Evolutionary conservation across 2,888 invertebrate genomes (phyloP).

Genomic region (Mythimna pallens): DNA sequence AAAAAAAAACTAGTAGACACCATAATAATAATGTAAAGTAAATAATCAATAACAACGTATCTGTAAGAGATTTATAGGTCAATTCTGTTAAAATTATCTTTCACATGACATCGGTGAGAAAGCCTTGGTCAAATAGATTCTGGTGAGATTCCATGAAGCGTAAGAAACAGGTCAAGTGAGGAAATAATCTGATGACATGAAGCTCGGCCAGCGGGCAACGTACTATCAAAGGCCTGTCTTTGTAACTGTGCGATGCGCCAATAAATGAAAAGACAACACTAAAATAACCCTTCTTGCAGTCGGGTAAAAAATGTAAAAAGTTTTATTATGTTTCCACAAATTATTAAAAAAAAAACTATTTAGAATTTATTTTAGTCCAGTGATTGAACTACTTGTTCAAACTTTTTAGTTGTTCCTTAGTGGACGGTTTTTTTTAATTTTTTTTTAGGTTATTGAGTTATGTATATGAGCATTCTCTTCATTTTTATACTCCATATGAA

Average conservation of each 20-base stretch:
- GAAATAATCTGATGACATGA: constrained; percentile 52
- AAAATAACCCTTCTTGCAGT: not conserved
- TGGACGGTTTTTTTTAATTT: too few species aligned
- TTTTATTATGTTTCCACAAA: not conserved
- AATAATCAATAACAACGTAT: not conserved
- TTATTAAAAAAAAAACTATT: not conserved
- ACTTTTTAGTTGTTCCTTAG: too few species aligned
- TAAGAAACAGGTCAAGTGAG: constrained; percentile 60
- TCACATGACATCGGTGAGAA: constrained; percentile 3
- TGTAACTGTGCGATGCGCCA: not conserved
- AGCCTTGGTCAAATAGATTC: constrained; percentile 44
- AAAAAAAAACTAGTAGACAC: not conserved
- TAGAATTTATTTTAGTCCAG: too few species aligned
- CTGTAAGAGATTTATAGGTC: not conserved
- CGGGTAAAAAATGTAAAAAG: not conserved
- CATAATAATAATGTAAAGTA: not conserved
- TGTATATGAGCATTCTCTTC: too few species aligned
- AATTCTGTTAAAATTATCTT: constrained; percentile 27
- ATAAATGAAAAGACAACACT: not conserved
- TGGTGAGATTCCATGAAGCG: constrained; percentile 50
- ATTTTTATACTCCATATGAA: too few species aligned
- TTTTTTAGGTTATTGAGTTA: too few species aligned
- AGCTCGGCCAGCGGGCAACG: constrained; percentile 19
- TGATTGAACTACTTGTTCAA: too few species aligned
- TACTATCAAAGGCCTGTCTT: constrained; percentile 19